Base-by-base conservation (phyloP, 2,888 invertebrate genomes). In the Lepidocyrtinus sp. region DNA sequence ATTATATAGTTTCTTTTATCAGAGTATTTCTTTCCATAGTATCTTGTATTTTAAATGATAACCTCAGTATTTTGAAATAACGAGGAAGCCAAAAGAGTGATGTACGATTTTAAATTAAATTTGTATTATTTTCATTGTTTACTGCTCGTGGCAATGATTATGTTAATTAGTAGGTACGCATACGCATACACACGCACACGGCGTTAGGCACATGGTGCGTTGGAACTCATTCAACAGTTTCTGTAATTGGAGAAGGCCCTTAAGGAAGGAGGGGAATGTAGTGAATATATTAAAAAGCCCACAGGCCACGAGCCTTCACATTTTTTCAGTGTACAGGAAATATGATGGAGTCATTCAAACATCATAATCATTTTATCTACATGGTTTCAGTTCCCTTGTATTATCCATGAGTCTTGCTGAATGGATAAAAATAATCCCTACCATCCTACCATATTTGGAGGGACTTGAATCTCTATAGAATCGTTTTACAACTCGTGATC, bases 91-190 rank as follows among this genome's bases (percentile, higher is more conserved):
- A 36, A 12, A n/a, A n/a, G n/a, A n/a, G n/a, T n/a, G n/a, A n/a
- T n/a, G n/a, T n/a, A n/a, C n/a, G n/a, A n/a, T n/a, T n/a, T n/a
- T n/a, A 36, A 36, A 36, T 7, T 36, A 36, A 36, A 36, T 36
- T 36, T 36, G 5, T 36, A 12, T n/a, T n/a, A n/a, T n/a, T 36
- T 36, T 36, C 36, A 36, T 36, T 36, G 36, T 36, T 50, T 64
- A 25, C 25, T 73, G 72, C 72, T 64, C 64, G 72, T 73, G 72
- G 72, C 72, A 63, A 73, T 63, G 72, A 73, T 73, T 73, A 73
- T 73, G 72, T 25, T 73, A 73, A 73, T 73, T 73, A 46, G 62
- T 45, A 36, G 5, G 36, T 36, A 36, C 36, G 36, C 36, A 36
- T 12, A 36, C 36, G 12, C 36, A 36, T 12, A 36, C 12, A 36